phyloP scores from a whole-genome alignment of 2,113 vertebrate genomes.

The Arenaria interpres region DNA sequence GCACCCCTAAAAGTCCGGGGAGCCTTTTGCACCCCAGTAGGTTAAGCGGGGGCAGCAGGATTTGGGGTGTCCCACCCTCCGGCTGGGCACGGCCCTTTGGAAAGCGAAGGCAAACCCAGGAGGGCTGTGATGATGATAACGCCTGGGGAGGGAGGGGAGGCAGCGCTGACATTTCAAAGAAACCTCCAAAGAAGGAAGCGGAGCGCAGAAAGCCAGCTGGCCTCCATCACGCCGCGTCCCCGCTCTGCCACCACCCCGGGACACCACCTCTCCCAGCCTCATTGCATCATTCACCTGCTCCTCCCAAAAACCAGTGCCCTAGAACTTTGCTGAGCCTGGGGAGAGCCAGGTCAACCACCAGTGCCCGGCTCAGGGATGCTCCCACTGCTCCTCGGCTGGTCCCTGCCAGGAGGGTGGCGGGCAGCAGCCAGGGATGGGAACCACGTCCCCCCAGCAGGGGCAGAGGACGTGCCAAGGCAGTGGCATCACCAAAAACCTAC shows the following conservation, averaged over 20 bases:
- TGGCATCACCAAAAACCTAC: rapidly evolving
- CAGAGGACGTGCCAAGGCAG: rapidly evolving
- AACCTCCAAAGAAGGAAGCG: conserved; percentile 65
- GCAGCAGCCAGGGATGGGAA: background rate
- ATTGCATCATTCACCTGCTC: background rate
- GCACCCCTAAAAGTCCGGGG: background rate
- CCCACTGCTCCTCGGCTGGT: rapidly evolving
- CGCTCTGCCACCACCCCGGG: background rate
- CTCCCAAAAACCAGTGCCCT: background rate
- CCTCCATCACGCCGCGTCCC: background rate
- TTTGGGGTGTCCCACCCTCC: background rate
- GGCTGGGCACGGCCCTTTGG: background rate
- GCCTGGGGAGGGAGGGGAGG: background rate
- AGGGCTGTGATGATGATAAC: background rate
- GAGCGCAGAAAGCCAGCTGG: background rate
- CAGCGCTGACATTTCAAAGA: background rate
- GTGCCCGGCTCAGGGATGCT: background rate
- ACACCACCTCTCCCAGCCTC: background rate
- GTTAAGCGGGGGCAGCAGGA: background rate
- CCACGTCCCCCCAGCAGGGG: rapidly evolving
- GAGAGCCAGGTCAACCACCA: background rate
- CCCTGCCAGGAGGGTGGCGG: background rate
- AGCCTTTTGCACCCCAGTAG: background rate
- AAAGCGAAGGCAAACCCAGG: background rate
- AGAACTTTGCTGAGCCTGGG: too few species aligned